Percentiles rank a stretch among this genome's conserved stretches.
Conservation (phyloP, 1,140 invertebrate species). For the Ridgeia piscesae region DNA sequence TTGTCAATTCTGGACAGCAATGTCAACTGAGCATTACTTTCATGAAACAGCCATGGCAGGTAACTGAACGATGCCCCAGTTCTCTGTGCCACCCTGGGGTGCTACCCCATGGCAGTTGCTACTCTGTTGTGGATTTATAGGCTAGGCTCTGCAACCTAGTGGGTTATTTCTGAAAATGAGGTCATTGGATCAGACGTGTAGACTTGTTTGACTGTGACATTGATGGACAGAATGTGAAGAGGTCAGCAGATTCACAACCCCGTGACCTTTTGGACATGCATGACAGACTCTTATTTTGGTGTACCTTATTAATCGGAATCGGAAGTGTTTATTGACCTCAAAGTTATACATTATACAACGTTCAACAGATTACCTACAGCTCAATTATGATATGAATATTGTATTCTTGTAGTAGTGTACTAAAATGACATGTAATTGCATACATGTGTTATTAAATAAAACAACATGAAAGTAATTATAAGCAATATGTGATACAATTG, state of each 20-base stretch:
- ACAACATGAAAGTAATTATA: no score
- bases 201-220: no score
- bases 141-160: neutral
- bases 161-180: neutral
- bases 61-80: neutral
- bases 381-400: no score
- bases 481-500: no score
- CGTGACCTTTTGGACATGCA: neutral
- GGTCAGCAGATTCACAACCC: neutral
- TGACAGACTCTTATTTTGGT: neutral
- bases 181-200: no score
- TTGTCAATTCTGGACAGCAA: neutral
- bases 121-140: neutral
- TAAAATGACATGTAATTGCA: no score
- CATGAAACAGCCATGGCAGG: neutral
- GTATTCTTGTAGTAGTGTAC: no score
- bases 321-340: no score
- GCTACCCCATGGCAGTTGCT: neutral
- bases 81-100: neutral
- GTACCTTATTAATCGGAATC: neutral
- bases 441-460: no score
- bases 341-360: no score
- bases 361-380: no score
- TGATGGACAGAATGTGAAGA: no score
- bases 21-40: neutral